Base-by-base conservation (phyloP, 2,888 invertebrate species). In the Drosophila mettleri region DNA sequence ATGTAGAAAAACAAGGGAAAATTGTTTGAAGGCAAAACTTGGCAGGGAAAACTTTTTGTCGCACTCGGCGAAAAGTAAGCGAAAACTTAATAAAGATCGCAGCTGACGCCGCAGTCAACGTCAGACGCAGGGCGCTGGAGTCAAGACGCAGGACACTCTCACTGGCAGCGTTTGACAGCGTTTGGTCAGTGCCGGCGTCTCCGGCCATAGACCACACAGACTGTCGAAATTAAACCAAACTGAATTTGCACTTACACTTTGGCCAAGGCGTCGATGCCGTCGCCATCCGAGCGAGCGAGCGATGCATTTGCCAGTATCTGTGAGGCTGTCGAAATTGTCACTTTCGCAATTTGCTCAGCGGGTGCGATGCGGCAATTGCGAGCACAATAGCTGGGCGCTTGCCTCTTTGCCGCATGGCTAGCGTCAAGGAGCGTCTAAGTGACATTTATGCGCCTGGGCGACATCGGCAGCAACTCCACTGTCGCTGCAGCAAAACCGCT, bases 41-140 rank as follows among this genome's bases (percentile, higher is more conserved):
- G 70, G 45, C 61, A 51, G 62, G 70, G 22, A 70, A 87, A 89
- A 88, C 69, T 81, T 85, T 87, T 58, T 70, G 74, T 74, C 87
- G 85, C 89, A 86, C 78, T 88, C 70, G 81, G 74, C 82, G 82
- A 87, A 87, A 86, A 86, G 89, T 89, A 89, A 89, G 89, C 86
- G 85, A 87, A 86, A 86, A 86, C 85, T 86, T 89, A 86, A 86
- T 86, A 86, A 89, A 89, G 85, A 89, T 89, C 85, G 87, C 87
- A 84, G 82, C 79, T 71, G 86, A 74, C 76, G 78, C 20, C 48
- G 68, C 60, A 27, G 70, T 51, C 39, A 59, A 51, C 58, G 51
- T 29, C 38, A 14, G 24, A 7, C 24, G 36, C 3, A 14, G 16
- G 27, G 3, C 24, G 27, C 22, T 9, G 12, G 31, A 31, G 31